Conservation (phyloP, 2,888 invertebrate species). For the Tigriopus californicus region DNA sequence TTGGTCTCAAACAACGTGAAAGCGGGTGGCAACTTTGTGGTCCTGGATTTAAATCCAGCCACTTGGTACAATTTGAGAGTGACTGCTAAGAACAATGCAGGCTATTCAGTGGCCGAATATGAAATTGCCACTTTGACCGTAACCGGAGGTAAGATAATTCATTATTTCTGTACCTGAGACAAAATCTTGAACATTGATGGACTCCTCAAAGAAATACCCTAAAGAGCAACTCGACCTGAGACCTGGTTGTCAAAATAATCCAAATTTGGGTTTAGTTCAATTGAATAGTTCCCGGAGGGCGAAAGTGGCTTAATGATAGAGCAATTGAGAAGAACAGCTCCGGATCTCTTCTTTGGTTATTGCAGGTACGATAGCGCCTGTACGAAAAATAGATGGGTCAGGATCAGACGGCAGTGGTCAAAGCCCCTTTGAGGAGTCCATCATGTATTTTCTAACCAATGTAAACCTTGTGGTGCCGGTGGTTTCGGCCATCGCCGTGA, state of each 20-base stretch:
- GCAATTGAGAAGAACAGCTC: too few species aligned
- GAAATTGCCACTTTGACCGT: conserved; percentile 85
- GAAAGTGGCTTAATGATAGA: too few species aligned
- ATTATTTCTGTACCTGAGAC: not conserved
- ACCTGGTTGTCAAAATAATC: too few species aligned
- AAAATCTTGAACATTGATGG: not conserved
- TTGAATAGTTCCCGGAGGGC: too few species aligned
- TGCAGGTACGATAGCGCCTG: conserved; percentile 88
- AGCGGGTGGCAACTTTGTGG: conserved; percentile 72
- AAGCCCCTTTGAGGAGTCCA: conserved; percentile 18
- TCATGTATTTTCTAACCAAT: conserved; percentile 70
- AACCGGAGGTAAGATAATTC: conserved; percentile 56
- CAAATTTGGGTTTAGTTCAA: too few species aligned
- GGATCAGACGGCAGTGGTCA: not conserved
- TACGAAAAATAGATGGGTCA: conserved; percentile 51
- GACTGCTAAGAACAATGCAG: conserved; percentile 59
- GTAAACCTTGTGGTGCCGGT: conserved; percentile 84
- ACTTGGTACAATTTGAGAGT: conserved; percentile 73
- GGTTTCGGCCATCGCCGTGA: conserved; percentile 72
- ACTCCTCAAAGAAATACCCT: too few species aligned
- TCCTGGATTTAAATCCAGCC: conserved; percentile 75
- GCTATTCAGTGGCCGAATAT: conserved; percentile 82
- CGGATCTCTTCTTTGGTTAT: too few species aligned
- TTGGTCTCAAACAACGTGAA: conserved; percentile 84
- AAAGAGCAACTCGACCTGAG: too few species aligned